Base-by-base conservation (phyloP, 2,888 invertebrate species). In the Monopis laevigella region DNA sequence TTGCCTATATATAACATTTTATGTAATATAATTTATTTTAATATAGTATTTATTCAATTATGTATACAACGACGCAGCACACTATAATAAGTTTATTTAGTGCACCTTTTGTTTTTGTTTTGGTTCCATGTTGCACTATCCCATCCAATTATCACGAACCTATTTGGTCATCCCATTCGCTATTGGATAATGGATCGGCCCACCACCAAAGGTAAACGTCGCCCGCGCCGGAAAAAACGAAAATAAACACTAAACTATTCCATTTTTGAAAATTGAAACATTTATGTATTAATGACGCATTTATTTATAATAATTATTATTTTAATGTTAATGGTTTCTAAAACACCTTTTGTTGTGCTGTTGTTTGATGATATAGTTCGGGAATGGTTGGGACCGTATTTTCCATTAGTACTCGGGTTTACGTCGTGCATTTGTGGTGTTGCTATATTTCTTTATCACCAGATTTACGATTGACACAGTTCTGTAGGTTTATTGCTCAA, bases 371-470 rank as follows among this genome's bases (percentile, higher is more conserved):
- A 55, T 64, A 63, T 65, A 86, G 86, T 84, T 82, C 82, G 84
- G 53, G 60, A 55, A 45, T 78, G 85, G 75, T 80, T 84, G 70
- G 78, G 82, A 65, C 82, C 82, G 59, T 85, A 86, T 58, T 71
- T 92, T 82, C 92, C 92, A 60, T 82, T 92, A 74, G 88, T 92
- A 86, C 87, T 93, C 82, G 93, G 93, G 74, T 88, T 93, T 70
- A 92, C 92, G 65, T 92, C 92, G 68, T 93, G 92, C 84, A 84
- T 93, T 75, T 92, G 92, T 91, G 93, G 92, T 69, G 73, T 82
- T 30, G 78, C 78, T n/a, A 67, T 82, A 44, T 64, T 80, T 41
- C 67, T 78, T 2, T 82, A 78, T 45, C 75, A 78, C 54, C 71
- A 78, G 43, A 54, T 75, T 45, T 71, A 73, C 50, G 64, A 66